phyloP scores from a whole-genome alignment of 2,113 vertebrate genomes.

The Cathartes aura region DNA sequence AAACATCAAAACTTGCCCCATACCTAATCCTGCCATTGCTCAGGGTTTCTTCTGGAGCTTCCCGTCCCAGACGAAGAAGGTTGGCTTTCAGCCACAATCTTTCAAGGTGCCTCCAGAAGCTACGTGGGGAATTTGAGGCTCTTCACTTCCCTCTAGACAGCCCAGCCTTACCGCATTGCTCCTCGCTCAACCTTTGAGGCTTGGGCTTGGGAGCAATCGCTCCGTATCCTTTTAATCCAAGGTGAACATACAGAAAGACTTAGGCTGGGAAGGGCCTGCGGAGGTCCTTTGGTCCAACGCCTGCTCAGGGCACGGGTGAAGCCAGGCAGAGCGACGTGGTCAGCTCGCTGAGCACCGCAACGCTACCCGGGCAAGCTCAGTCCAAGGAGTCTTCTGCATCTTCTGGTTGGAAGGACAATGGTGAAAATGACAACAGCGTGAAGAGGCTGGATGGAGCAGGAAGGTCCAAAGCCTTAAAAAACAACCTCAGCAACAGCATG shows the following conservation, averaged over 20 bases:
- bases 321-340: background rate
- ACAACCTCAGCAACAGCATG: accelerated
- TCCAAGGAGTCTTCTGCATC: background rate
- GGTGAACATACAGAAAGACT: accelerated
- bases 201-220: background rate
- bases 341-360: accelerated
- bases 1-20: background rate
- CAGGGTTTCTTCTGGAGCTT: background rate
- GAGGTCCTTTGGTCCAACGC: background rate
- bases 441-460: background rate
- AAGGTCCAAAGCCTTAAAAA: background rate
- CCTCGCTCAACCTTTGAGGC: background rate
- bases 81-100: background rate
- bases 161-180: background rate
- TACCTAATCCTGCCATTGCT: background rate
- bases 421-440: background rate
- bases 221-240: background rate
- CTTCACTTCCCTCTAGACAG: background rate
- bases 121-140: background rate
- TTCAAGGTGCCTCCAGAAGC: background rate
- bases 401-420: background rate
- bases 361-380: accelerated
- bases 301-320: background rate
- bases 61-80: background rate
- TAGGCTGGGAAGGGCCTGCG: background rate